A percentile compares a stretch with the other conserved stretches of the same genome.
phyloP scores from a whole-genome alignment of 2,888 invertebrate genomes.

The Nemotelus nigrinus region DNA sequence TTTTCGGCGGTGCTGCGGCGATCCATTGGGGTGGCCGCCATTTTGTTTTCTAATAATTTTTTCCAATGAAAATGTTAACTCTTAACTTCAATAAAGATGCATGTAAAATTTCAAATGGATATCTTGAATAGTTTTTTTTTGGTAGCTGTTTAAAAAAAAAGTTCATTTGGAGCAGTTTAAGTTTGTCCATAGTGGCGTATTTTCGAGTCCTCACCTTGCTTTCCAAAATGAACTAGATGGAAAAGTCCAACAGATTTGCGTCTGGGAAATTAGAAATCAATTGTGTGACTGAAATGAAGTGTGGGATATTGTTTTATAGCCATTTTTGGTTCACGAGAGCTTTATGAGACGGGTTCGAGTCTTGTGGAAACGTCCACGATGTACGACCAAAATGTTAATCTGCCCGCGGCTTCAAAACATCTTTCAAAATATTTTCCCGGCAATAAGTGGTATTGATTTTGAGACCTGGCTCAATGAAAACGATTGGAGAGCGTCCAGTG shows the following conservation, averaged over 20 bases:
- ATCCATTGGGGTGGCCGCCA: too few relatives aligned
- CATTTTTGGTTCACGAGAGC: background rate
- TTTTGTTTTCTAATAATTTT: too few relatives aligned
- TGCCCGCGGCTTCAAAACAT: background rate
- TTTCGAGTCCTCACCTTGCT: slow-evolving; percentile 8
- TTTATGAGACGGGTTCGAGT: background rate
- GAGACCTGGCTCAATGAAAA: background rate
- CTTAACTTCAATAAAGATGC: too few relatives aligned
- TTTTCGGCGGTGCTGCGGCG: too few relatives aligned
- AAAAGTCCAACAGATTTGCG: slow-evolving; percentile 27
- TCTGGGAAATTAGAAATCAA: slow-evolving; percentile 10
- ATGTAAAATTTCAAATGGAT: too few relatives aligned
- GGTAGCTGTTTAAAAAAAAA: too few relatives aligned
- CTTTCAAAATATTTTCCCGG: background rate
- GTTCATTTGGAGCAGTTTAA: too few relatives aligned
- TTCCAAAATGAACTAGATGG: slow-evolving; percentile 21
- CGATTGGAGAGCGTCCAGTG: too few relatives aligned
- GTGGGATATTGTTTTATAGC: background rate
- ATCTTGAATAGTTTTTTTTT: too few relatives aligned
- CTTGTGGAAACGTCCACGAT: background rate
- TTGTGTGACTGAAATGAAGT: background rate
- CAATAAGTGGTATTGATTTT: background rate
- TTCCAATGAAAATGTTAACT: too few relatives aligned
- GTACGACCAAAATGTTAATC: background rate
- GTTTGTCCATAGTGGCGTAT: background rate